Evolutionary conservation across 2,797 vertebrate genomes (phyloP), one percentile per base, ranked within the genome.

Genomic region (Alosa sapidissima): DNA sequence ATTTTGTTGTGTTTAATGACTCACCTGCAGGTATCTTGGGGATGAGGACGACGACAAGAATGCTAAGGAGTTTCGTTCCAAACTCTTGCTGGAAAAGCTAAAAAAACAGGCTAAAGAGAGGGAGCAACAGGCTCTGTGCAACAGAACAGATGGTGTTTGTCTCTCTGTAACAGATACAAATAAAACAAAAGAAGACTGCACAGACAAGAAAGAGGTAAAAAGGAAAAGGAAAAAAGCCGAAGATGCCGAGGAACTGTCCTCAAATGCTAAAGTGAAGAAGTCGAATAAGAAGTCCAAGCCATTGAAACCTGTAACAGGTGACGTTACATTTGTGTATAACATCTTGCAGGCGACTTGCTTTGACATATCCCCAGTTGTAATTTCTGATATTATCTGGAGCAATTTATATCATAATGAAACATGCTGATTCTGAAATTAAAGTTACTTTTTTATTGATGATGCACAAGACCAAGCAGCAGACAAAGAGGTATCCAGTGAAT

Each of bases 51-150:
- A 91, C 1, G 88, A 81, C 3, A 52, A 86, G 0, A 87, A 90
- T 0, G 90, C 47, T 60, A 85, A 87, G 24, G 88, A 93, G 84
- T 90, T 92, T 54, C 93, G 92, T 0, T 94, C 97, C 1, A 94
- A 93, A 89, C 89, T 68, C 0, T 91, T 99, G 65, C 92, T 99
- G 83, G 93, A 94, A 75, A 95, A 95, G 88, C 95, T 99, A 58
- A 95, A 95, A 85, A 90, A 94, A 89, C 96, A 94, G 87, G 97
- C 96, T 0, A 95, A 92, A 83, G 93, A 92, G 33, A 95, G 96
- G 86, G 95, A 97, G 92, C 94, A 89, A 36, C 88, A 87, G 82
- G 92, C 86, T 83, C 84, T 86, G 36, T 84, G 86, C 45, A 85
- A 0, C 41, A 58, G 83, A 52, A 19, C 49, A 0, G 45, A 41